These are phyloP conservation scores for Colaptes auratus DNA, from an alignment of 2,113 vertebrate species.

Conservation along the genomic window DNA sequence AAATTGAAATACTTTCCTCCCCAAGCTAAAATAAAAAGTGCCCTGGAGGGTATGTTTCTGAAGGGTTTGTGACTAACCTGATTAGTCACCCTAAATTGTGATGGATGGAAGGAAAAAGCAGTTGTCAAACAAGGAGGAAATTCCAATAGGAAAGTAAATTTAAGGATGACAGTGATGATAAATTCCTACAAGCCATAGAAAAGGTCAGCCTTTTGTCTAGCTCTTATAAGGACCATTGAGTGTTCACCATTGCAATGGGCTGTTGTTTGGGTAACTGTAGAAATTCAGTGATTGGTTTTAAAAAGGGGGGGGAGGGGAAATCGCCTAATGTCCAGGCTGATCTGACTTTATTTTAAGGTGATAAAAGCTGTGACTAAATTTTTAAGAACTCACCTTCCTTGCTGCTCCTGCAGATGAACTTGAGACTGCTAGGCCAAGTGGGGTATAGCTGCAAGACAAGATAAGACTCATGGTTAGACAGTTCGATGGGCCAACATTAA, in stretches of 20 bases:
- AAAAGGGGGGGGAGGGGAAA: neutral
- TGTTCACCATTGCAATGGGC: neutral
- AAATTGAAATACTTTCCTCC: slow-evolving; percentile 56
- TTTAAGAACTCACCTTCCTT: neutral
- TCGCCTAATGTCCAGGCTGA: neutral
- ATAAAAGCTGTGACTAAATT: neutral
- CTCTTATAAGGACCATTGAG: slow-evolving; percentile 31
- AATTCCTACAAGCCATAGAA: slow-evolving; percentile 60
- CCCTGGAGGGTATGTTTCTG: slow-evolving; percentile 49
- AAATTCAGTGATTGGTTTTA: neutral
- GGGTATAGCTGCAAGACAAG: neutral
- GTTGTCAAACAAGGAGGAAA: slow-evolving; percentile 64
- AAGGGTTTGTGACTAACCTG: slow-evolving; percentile 62
- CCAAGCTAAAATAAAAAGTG: slow-evolving; percentile 46
- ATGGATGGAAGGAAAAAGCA: slow-evolving; percentile 67
- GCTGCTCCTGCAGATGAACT: neutral
- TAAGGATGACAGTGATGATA: slow-evolving; percentile 60
- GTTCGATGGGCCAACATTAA: too few species aligned
- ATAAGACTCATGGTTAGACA: neutral
- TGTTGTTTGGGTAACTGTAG: slow-evolving; percentile 7
- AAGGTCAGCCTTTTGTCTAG: slow-evolving; percentile 40
- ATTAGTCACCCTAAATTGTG: slow-evolving; percentile 67
- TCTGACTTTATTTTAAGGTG: neutral
- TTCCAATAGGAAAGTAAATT: slow-evolving; percentile 63
- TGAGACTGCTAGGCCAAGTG: neutral